Evolutionary conservation across 2,797 vertebrate genomes (phyloP).

Genomic region (Eulemur rubriventer): DNA sequence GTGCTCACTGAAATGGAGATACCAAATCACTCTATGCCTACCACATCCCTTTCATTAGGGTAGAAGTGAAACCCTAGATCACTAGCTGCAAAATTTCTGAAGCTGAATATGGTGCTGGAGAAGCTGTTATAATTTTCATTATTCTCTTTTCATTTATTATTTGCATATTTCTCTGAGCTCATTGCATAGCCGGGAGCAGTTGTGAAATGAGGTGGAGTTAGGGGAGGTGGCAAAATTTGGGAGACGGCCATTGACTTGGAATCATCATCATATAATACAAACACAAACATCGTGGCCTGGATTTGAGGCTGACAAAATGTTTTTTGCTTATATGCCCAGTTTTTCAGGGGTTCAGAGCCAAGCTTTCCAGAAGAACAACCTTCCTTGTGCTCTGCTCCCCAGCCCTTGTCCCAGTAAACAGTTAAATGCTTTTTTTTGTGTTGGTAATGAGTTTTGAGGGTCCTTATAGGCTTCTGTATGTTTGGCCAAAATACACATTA

Average conservation of each 20-base stretch:
- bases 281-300: slow-evolving; percentile 1
- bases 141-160: not conserved
- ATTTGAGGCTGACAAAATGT: slow-evolving; percentile 43
- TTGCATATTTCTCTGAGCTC: not conserved
- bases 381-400: not conserved
- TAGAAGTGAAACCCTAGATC: not conserved
- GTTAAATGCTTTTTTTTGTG: not conserved
- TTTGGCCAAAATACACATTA: slow-evolving; percentile 37
- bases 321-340: not conserved
- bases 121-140: not conserved
- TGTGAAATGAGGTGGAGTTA: not conserved
- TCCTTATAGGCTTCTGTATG: not conserved
- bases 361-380: slow-evolving; percentile 52
- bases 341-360: slow-evolving; percentile 26
- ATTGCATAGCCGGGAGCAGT: not conserved
- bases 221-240: not conserved
- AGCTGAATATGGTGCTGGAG: not conserved
- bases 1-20: not conserved
- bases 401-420: not conserved
- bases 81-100: not conserved
- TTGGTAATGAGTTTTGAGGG: not conserved
- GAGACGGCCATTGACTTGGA: not conserved
- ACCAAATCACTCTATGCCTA: not conserved
- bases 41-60: not conserved
- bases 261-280: not conserved